Evolutionary conservation across 2,113 vertebrate species (phyloP), one percentile per base, ranked within the genome.

Genomic region (Corvus cornix): DNA sequence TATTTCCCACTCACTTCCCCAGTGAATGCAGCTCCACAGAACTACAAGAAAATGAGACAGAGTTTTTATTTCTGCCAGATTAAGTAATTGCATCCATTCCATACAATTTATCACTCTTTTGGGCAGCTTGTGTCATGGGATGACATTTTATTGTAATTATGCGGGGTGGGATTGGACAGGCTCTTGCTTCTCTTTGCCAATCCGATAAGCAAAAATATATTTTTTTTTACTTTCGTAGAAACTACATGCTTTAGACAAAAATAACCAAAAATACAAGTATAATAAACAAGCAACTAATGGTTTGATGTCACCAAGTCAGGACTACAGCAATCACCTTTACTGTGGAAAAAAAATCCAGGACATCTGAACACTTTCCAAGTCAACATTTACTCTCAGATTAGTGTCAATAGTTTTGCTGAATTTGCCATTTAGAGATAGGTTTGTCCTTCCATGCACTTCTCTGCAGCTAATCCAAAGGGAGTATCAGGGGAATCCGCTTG

Each of bases 111-210:
- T 94, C 79, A 84, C 49, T 37, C 88, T 89, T 93, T 81, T 46
- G 92, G 92, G 69, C 93, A 92, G 88, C 73, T 84, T 75, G 73
- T 97, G 77, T 97, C 94, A 95, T 59, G 86, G 85, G 73, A 92
- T 94, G 88, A 94, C 88, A 87, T 95, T 95, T 88, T 82, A 41
- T 72, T 93, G 56, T 49, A 89, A 92, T 96, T 95, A 95, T 31
- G 46, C 73, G 84, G 92, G 79, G 95, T 88, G 87, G 95, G 88
- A 95, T 84, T 95, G 90, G 93, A 96, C 79, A 78, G 28, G 73
- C 89, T 83, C 35, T 78, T 87, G 83, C 62, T 93, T 95, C 76
- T 78, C 53, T 84, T 87, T 84, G 96, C 96, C 95, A 94, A 96
- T 94, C 90, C 78, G 86, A 96, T 96, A 97, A 93, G 79, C 60